These are phyloP conservation scores for Neoseiulus cucumeris DNA, from an alignment of 1,140 invertebrate genomes.

Conservation along the genomic window DNA sequence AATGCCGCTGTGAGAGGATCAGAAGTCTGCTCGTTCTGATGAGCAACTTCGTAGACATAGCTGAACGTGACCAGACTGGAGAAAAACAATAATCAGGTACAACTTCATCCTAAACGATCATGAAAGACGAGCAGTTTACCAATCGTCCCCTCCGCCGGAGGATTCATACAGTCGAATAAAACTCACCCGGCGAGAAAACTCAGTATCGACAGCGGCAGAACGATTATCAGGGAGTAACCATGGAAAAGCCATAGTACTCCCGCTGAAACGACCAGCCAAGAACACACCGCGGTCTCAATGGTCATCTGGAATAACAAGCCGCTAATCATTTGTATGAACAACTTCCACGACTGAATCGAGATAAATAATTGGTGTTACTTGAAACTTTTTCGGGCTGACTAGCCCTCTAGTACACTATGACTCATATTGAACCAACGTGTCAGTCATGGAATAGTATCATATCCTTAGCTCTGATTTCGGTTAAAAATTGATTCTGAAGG, in stretches of 20 bases:
- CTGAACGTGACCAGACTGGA: background rate
- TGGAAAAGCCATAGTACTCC: background rate
- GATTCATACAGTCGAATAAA: background rate
- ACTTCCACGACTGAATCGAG: too few relatives aligned
- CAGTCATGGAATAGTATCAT: too few relatives aligned
- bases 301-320: background rate
- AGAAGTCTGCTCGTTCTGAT: background rate
- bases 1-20: background rate
- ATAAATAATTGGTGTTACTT: too few relatives aligned
- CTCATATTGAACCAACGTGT: too few relatives aligned
- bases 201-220: background rate
- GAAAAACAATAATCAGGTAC: background rate
- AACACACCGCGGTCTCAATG: background rate
- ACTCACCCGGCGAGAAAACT: slow-evolving; percentile 1
- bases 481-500: too few relatives aligned
- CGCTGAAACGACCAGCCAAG: background rate
- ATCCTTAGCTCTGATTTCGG: too few relatives aligned
- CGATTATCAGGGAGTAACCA: background rate
- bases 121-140: too few relatives aligned
- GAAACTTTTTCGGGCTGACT: too few relatives aligned
- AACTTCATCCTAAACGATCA: background rate
- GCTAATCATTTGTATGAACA: too few relatives aligned
- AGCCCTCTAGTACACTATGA: too few relatives aligned
- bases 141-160: too few relatives aligned
- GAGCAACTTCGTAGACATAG: background rate